Evolutionary conservation across 2,888 invertebrate genomes (phyloP), one percentile per base, ranked within the genome.

Genomic region (Incurvaria masculella): DNA sequence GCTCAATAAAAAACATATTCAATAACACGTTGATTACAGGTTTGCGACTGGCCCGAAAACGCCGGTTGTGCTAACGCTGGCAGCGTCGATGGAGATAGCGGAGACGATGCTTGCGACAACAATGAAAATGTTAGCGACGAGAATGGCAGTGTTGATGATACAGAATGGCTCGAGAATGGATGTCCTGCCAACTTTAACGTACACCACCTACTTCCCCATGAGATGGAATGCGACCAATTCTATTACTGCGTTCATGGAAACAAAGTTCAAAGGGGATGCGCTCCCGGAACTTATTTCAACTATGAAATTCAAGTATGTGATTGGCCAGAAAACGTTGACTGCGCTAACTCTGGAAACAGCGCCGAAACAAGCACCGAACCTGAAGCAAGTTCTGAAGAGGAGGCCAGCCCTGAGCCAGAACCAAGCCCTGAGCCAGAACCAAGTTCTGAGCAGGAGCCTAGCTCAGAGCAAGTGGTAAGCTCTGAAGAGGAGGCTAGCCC

Each of bases 1-100:
- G n/a, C n/a, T n/a, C n/a, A n/a, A 38, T 38, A 3, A 38, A 38
- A n/a, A 2, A n/a, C 38, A 4, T 16, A 6, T 38, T 39, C n/a
- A 39, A 39, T 14, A 6, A 23, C 33, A 14, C 18, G 27, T 10
- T 41, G 11, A 42, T 52, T 5, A 50, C n/a, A 58, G 59, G 56
- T 56, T 1, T 61, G 60, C 45, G 57, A 59, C 47, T 61, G 60
- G 59, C 61, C 62, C 0, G 21, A 39, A 2, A 57, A 54, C 4
- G 58, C 56, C 14, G 57, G 55, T 19, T 61, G 61, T 39, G 47
- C 49, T 27, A 38, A 45, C 38, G n/a, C 21, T 4, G 46, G 40
- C 18, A 50, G 46, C 1, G 26, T 46, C 1, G 49, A 49, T 2
- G 49, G 47, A 2, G 43, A 46, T 2, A 48, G 23, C 20, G 56